phyloP scores from a whole-genome alignment of 2,797 vertebrate genomes.

The Hypotaenidia philippensis region DNA sequence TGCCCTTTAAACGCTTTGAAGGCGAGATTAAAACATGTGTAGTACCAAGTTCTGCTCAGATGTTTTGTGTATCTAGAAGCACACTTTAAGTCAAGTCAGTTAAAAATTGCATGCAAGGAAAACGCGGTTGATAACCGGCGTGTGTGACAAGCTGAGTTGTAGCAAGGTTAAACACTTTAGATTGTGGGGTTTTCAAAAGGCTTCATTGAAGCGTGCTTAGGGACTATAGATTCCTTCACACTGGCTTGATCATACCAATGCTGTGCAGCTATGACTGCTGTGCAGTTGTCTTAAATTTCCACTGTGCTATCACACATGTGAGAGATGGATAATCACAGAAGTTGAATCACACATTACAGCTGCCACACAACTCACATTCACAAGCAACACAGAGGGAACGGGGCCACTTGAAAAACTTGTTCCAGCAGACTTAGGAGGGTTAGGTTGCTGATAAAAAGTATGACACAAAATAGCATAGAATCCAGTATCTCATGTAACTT shows the following conservation, averaged over 20 bases:
- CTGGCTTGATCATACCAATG: neutral
- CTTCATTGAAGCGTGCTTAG: neutral
- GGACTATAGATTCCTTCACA: neutral
- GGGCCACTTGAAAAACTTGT: neutral
- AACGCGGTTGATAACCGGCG: neutral
- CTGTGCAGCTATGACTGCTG: neutral
- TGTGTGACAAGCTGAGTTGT: neutral
- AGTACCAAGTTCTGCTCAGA: neutral
- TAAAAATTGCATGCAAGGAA: neutral
- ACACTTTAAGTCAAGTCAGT: neutral
- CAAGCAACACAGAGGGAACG: neutral
- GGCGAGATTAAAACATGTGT: neutral
- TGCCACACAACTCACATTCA: neutral
- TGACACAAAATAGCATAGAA: neutral
- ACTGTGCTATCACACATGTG: neutral
- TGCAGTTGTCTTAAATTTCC: neutral
- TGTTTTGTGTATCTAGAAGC: neutral
- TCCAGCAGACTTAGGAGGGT: neutral
- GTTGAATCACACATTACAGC: neutral
- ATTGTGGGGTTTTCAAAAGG: neutral
- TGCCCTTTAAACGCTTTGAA: neutral
- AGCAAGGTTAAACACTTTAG: neutral
- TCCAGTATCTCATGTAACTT: neutral
- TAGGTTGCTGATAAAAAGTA: neutral
- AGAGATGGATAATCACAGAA: neutral